phyloP scores from a whole-genome alignment of 2,113 vertebrate genomes.

The Rhizomys pruinosus region DNA sequence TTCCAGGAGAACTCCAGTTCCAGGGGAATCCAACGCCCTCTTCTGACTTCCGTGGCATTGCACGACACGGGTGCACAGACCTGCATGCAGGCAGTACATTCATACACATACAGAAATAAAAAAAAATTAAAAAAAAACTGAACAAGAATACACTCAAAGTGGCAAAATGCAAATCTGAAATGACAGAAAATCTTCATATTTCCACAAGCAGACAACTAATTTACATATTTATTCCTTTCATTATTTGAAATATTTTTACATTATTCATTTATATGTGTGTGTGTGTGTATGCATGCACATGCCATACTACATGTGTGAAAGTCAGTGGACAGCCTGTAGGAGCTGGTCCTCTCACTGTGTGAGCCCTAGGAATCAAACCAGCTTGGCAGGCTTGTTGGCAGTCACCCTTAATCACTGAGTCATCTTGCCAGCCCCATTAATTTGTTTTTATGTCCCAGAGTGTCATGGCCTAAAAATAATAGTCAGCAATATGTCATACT shows the following conservation, averaged over 20 bases:
- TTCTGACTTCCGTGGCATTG: too few relatives aligned
- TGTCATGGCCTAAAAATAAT: slow-evolving; percentile 49
- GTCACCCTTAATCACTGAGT: neutral
- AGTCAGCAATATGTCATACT: neutral
- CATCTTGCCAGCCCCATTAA: neutral
- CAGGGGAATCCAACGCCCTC: too few relatives aligned
- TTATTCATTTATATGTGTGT: neutral
- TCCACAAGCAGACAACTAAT: neutral
- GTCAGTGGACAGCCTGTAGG: neutral
- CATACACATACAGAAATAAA: too few relatives aligned
- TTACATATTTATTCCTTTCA: slow-evolving; percentile 41
- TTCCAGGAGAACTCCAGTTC: too few relatives aligned
- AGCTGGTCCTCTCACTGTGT: neutral
- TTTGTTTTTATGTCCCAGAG: slow-evolving; percentile 3
- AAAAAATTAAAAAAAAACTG: too few relatives aligned
- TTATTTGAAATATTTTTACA: neutral
- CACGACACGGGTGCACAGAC: too few relatives aligned
- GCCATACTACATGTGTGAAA: neutral
- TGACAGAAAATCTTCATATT: neutral
- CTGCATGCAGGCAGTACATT: too few relatives aligned
- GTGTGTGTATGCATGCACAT: neutral
- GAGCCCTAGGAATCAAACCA: neutral
- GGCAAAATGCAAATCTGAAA: slow-evolving; percentile 29
- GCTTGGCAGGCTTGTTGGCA: neutral
- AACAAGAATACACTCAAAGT: neutral